These are phyloP conservation scores for Lysandra bellargus DNA, from an alignment of 2,888 invertebrate genomes.

Conservation along the genomic window DNA sequence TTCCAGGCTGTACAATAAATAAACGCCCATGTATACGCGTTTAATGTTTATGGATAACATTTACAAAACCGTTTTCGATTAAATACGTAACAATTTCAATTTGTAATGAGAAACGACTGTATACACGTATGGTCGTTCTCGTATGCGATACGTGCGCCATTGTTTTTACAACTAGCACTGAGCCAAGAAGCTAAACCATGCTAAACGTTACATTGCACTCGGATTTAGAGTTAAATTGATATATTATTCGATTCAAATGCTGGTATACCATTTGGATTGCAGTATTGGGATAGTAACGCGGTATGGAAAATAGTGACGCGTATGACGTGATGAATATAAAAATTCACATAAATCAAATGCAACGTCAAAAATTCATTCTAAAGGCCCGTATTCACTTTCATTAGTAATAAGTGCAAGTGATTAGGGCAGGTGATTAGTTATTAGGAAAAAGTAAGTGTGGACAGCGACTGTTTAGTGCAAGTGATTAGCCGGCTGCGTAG, in stretches of 20 bases:
- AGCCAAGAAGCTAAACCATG: not conserved
- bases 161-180: constrained; percentile 1
- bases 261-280: too few species aligned
- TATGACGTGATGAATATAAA: too few species aligned
- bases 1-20: not conserved
- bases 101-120: not conserved
- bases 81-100: not conserved
- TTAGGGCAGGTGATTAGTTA: too few species aligned
- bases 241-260: not conserved
- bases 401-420: too few species aligned
- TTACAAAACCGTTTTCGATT: not conserved
- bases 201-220: not conserved
- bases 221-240: not conserved
- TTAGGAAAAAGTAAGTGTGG: too few species aligned
- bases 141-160: not conserved
- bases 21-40: not conserved
- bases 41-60: not conserved
- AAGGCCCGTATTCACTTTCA: too few species aligned
- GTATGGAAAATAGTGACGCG: too few species aligned
- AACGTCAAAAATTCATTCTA: too few species aligned
- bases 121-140: not conserved
- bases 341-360: too few species aligned
- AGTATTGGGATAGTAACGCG: too few species aligned
- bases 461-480: too few species aligned
- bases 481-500: too few species aligned